Conservation (phyloP, 2,888 invertebrate genomes). For the Chromoteleia sp. region DNA sequence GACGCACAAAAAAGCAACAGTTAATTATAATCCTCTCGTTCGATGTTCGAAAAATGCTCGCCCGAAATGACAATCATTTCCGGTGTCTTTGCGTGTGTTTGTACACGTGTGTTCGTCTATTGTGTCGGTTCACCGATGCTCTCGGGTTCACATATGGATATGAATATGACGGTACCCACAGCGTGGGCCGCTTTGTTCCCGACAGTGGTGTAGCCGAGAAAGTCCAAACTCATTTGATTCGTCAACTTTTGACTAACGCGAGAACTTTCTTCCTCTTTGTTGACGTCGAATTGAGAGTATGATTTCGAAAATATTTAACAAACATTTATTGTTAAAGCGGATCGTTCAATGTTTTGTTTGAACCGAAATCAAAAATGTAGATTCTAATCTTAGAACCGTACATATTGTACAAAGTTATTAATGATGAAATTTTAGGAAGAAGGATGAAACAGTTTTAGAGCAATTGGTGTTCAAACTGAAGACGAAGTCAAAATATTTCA, state of each 20-base stretch:
- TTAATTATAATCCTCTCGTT: conserved; percentile 53
- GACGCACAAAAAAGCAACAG: conserved; percentile 29
- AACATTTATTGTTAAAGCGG: too few species aligned
- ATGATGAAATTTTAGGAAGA: too few species aligned
- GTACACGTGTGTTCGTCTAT: conserved; percentile 57
- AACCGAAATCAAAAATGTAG: too few species aligned
- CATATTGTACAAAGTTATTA: too few species aligned
- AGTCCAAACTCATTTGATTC: conserved; percentile 55
- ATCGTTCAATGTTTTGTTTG: too few species aligned
- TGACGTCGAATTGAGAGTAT: conserved; percentile 17
- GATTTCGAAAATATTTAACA: conserved; percentile 15
- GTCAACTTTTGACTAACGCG: conserved; percentile 43
- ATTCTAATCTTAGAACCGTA: too few species aligned
- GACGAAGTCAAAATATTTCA: too few species aligned
- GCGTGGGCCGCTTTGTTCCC: conserved; percentile 81
- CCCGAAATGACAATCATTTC: conserved; percentile 68
- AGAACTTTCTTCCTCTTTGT: conserved; percentile 40
- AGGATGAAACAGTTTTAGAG: too few species aligned
- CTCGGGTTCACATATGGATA: conserved; percentile 77
- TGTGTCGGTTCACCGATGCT: conserved; percentile 74
- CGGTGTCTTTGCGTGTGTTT: conserved; percentile 65
- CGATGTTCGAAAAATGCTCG: conserved; percentile 56
- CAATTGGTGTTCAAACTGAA: too few species aligned
- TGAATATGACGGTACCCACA: conserved; percentile 76
- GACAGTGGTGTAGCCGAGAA: conserved; percentile 73